Base-by-base conservation (phyloP, 1,140 invertebrate species). In the Leptopilina clavipes region DNA sequence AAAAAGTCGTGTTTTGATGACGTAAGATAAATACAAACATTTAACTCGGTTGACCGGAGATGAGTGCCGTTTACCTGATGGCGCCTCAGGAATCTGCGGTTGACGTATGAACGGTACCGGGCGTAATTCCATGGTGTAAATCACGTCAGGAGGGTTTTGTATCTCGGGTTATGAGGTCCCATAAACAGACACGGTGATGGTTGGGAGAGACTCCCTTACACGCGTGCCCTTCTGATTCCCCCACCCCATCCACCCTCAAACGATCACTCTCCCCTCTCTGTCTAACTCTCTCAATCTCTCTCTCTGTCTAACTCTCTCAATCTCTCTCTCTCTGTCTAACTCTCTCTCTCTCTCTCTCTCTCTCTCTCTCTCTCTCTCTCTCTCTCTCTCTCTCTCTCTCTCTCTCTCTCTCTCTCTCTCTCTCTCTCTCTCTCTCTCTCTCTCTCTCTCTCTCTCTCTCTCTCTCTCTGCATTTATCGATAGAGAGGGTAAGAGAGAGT, bases 121-220 rank as follows among this genome's bases (percentile, higher is more conserved):
- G 79, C 77, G 82, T 83, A 84, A 86, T 87, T 86, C 80, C 82
- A 81, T 70, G 79, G 79, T 81, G 81, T 86, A 83, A 86, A 88
- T 88, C 86, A 87, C 77, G 70, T 74, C 79, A 82, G 74, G 82
- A 78, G 78, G 79, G 74, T 84, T 83, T 82, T 76, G 82, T 84
- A 85, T 83, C 83, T 85, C 78, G 73, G 81, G 79, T 85, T 85
- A 86, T 84, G 80, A 84, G 81, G 76, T 80, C 76, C 79, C 80
- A 82, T 84, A 86, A 87, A 82, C 81, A 78, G 70, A 79, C 10
- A 44, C 78, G 72, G 76, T 79, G 80, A 79, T 22, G 56, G 56
- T 14, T 22, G 11, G 56, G 56, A 19, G 10, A n/a, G n/a, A 59
- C 1, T 59, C 19, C 56, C 18, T 31, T 25, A 59, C 19, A 59